A percentile compares a stretch with the other conserved stretches of the same genome.
Evolutionary conservation across 1,140 invertebrate genomes (phyloP).

Genomic region (Drosophila bocki): DNA sequence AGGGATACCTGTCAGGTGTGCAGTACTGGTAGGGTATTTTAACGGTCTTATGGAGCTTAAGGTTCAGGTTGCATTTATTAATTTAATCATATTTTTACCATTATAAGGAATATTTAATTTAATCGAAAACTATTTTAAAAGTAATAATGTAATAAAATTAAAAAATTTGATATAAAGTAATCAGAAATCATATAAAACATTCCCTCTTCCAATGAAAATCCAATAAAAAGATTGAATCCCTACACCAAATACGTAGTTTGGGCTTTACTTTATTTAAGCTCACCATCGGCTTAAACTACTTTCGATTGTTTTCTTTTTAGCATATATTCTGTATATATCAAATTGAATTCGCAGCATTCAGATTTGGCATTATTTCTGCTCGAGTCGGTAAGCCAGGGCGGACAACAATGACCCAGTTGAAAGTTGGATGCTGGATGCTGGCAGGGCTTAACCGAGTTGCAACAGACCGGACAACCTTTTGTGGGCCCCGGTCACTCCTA

Average conservation of each 20-base stretch:
- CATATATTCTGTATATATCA: constrained; percentile 22
- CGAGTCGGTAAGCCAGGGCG: constrained; percentile 42
- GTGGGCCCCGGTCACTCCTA: constrained; percentile 56
- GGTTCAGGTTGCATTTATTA: too few species aligned
- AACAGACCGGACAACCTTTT: constrained; percentile 63
- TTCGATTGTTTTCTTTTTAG: constrained; percentile 31
- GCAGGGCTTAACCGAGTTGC: constrained; percentile 51
- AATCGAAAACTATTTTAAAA: too few species aligned
- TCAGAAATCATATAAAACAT: neutral
- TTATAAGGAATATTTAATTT: too few species aligned
- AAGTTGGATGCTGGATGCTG: constrained; percentile 12
- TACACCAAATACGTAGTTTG: neutral
- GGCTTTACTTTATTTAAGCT: neutral
- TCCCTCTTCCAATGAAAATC: neutral
- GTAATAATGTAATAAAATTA: too few species aligned
- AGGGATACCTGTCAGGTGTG: constrained; percentile 20
- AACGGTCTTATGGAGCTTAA: neutral
- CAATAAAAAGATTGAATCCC: neutral
- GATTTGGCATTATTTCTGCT: constrained; percentile 46
- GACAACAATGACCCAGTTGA: constrained; percentile 51
- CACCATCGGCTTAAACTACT: constrained; percentile 15
- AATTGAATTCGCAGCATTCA: constrained; percentile 37
- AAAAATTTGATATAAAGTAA: too few species aligned
- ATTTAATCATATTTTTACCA: too few species aligned
- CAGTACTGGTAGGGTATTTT: constrained; percentile 23